These are phyloP conservation scores for Rhagoletis zephyria DNA, from an alignment of 1,140 invertebrate species.

Conservation along the genomic window DNA sequence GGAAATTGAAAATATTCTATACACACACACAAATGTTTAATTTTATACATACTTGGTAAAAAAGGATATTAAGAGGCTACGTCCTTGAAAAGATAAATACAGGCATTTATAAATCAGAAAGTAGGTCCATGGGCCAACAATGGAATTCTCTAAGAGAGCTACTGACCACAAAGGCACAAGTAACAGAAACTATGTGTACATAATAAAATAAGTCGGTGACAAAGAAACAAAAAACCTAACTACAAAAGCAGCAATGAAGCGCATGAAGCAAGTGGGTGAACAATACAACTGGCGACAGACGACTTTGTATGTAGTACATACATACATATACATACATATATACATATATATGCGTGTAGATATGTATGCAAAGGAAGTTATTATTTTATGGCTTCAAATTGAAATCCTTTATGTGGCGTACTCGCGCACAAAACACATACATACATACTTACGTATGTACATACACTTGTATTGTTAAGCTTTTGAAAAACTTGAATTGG, in stretches of 20 bases:
- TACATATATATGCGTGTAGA: neutral
- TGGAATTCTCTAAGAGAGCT: neutral
- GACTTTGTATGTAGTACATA: neutral
- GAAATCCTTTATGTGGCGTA: constrained; percentile 20
- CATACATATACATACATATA: neutral
- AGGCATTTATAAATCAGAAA: too few species aligned
- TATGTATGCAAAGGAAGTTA: constrained; percentile 4
- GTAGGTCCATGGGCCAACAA: too few species aligned
- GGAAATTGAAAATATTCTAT: neutral
- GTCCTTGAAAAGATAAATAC: too few species aligned
- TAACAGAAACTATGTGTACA: neutral
- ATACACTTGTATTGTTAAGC: neutral
- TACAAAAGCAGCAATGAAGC: too few species aligned
- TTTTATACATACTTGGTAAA: neutral
- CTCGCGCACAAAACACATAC: neutral
- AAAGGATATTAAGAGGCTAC: neutral
- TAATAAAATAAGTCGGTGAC: neutral
- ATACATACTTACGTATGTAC: neutral
- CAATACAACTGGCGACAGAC: neutral
- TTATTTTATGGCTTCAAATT: constrained; percentile 53
- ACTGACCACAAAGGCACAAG: neutral
- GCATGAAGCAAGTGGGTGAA: too few species aligned
- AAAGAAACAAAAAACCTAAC: neutral
- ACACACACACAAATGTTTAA: neutral
- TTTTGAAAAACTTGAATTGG: neutral